Base-by-base conservation (phyloP, 2,888 invertebrate genomes). In the Augiades crinisus region DNA sequence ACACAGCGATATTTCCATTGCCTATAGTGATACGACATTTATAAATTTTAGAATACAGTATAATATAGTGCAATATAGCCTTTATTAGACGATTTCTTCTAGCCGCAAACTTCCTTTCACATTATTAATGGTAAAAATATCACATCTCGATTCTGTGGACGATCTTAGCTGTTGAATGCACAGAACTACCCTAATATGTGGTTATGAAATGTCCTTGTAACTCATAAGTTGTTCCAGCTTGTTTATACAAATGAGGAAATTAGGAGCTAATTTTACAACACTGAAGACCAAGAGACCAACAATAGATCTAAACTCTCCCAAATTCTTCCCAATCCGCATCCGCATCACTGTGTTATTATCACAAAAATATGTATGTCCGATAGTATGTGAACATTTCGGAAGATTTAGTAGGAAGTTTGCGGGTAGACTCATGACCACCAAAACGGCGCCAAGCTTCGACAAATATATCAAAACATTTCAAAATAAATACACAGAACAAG, bases 1-100 rank as follows among this genome's bases (percentile, higher is more conserved):
- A 88, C 85, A 83, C 67, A 69, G 65, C 62, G 51, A 57, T 50
- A 43, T 33, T 31, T 51, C 16, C 37, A 30, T 51, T 46, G 45
- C 52, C 38, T 52, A 45, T 22, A 45, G 22, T 31, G 44, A 45
- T 44, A 45, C 19, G 33, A 27, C 30, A 40, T 33, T 49, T 16
- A 30, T 27, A 30, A 17, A 31, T 40, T 40, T 31, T 31, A 33
- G 38, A 31, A 40, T 33, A 40, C 27, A 7, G 14, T 14, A 27
- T 16, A 40, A n/a, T 22, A 36, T 22, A 38, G 38, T 40, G 38
- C 17, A 30, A 16, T 21, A 38, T 21, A 40, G 21, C n/a, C 8
- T 47, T 31, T 8, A n/a, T 31, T 5, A 43, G 22, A 27, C 30
- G n/a, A 17, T 1, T 5, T 17, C 17, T 30, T 41, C 30, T 41